Base-by-base conservation (phyloP, 2,113 vertebrate genomes). In the Saccopteryx bilineata region DNA sequence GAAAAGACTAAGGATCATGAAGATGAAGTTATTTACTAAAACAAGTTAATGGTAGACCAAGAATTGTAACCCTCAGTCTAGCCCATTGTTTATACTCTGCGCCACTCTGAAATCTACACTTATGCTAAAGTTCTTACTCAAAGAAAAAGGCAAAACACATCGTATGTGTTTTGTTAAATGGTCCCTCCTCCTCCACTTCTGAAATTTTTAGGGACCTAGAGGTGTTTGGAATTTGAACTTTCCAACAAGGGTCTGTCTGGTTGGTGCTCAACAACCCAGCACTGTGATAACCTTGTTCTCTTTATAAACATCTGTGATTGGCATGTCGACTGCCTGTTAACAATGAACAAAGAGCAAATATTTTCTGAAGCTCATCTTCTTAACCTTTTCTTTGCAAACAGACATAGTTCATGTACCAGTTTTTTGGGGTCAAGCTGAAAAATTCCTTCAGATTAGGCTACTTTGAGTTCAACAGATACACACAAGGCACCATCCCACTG, bases 281-380 rank as follows among this genome's bases (percentile, higher is more conserved):
- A 71, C 63, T 69, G 81, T 95, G 92, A 92, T 65, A 95, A 90
- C 39, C 48, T 31, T 76, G 83, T 33, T 95, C 91, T 92, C 91
- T 84, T 96, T 88, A 81, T 33, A 81, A 92, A 94, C 88, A 96
- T 90, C 95, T 94, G 92, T 84, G 94, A 92, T 56, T 74, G 88
- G 81, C 95, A 93, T 80, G 79, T 78, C 26, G 28, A 84, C 76
- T 72, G 75, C 54, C 82, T 80, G 39, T 54, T 82, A 91, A 90
- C 94, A 97, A 87, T 91, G 94, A 95, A 97, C 96, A 97, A 92
- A 94, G 74, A 48, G 83, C n/a, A 91, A 89, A 79, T 58, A 39
- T 68, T 96, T 95, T 79, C 91, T 85, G 66, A 95, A 93, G 50
- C 17, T 87, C 91, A 82, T 90, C 90, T 90, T 87, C 58, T 72